A percentile compares a stretch with the other conserved stretches of the same genome.
Evolutionary conservation across 2,113 vertebrate genomes (phyloP).

Genomic region (Oncorhynchus gorbuscha): DNA sequence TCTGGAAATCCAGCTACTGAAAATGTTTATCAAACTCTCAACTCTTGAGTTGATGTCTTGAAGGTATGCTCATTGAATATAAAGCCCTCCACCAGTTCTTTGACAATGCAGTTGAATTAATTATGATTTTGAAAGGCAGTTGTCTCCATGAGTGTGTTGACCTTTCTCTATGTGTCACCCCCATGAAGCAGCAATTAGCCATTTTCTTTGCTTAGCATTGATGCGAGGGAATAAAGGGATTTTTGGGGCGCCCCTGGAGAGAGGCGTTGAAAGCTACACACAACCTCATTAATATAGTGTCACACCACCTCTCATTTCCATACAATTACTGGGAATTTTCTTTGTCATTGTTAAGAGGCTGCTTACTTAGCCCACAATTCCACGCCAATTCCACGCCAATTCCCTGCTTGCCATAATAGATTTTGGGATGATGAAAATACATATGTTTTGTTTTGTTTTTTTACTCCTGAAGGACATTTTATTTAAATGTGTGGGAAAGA

Average conservation of each 20-base stretch:
- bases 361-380: neutral
- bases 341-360: too few species aligned
- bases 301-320: slow-evolving; percentile 46
- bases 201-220: slow-evolving; percentile 19
- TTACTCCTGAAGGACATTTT: too few species aligned
- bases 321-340: slow-evolving; percentile 32
- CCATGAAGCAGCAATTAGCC: slow-evolving; percentile 41
- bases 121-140: slow-evolving; percentile 34
- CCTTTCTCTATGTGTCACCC: slow-evolving; percentile 25
- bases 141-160: slow-evolving; percentile 21
- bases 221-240: neutral
- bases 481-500: too few species aligned
- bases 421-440: neutral
- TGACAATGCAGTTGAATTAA: slow-evolving; percentile 39
- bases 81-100: neutral
- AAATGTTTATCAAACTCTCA: neutral
- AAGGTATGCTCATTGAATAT: neutral
- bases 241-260: neutral
- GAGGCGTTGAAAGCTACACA: slow-evolving; percentile 20
- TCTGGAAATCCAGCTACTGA: neutral
- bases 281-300: slow-evolving; percentile 1
- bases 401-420: neutral
- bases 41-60: neutral
- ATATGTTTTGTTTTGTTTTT: too few species aligned
- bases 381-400: neutral